phyloP scores from a whole-genome alignment of 2,888 invertebrate genomes.

The Brachypalpus laphriformis region DNA sequence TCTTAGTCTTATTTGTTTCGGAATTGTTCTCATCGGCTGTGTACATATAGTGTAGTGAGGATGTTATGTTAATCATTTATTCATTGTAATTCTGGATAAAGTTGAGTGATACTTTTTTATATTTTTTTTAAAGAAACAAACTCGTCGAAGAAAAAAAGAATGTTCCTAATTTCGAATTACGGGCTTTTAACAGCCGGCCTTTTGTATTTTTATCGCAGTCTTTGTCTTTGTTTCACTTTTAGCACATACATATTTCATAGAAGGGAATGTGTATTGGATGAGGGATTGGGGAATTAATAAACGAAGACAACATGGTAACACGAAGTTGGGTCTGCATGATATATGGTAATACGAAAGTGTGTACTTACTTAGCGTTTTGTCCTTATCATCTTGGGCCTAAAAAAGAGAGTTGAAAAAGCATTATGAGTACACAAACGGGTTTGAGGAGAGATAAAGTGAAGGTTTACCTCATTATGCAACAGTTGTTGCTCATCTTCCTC shows the following conservation, averaged over 20 bases:
- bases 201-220: conserved; percentile 20
- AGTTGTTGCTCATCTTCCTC: conserved; percentile 91
- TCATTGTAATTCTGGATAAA: conserved; percentile 47
- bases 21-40: conserved; percentile 63
- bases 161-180: conserved; percentile 26
- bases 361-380: conserved; percentile 85
- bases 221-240: conserved; percentile 27
- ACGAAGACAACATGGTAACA: neutral
- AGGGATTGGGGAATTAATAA: neutral
- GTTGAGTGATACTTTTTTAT: conserved; percentile 39
- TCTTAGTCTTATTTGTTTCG: conserved; percentile 63
- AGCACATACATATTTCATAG: conserved; percentile 18
- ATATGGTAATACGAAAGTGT: conserved; percentile 15
- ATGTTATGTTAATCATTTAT: conserved; percentile 57
- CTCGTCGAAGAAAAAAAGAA: conserved; percentile 23
- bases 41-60: conserved; percentile 61
- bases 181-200: neutral
- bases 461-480: conserved; percentile 88
- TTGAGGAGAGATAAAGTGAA: neutral
- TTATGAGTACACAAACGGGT: neutral
- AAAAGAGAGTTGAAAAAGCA: conserved; percentile 32
- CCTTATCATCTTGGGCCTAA: conserved; percentile 84
- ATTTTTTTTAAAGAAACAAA: conserved; percentile 30
- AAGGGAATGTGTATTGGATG: conserved; percentile 4
- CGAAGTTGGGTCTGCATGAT: neutral